A percentile compares a stretch with the other conserved stretches of the same genome.
Evolutionary conservation across 2,113 vertebrate species (phyloP).

Genomic region (Dasyprocta punctata): DNA sequence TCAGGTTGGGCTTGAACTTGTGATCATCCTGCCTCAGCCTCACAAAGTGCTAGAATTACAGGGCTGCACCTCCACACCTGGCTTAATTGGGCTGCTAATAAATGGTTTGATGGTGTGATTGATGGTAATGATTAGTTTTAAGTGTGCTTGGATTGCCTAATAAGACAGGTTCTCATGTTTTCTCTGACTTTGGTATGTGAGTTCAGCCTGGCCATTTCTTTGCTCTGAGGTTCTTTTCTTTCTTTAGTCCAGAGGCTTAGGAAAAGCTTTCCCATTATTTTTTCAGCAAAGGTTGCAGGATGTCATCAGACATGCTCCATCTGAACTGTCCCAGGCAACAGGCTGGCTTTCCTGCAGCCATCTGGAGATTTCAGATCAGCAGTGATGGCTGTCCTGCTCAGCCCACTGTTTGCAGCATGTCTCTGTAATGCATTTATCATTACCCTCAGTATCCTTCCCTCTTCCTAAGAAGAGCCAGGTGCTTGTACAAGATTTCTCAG

Average conservation of each 20-base stretch:
- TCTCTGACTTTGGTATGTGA: neutral
- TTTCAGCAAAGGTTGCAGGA: neutral
- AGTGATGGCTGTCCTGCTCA: neutral
- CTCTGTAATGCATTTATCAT: neutral
- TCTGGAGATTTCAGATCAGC: neutral
- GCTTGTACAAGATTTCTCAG: neutral
- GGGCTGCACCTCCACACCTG: neutral
- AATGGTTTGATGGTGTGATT: neutral
- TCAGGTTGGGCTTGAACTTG: neutral
- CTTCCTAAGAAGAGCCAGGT: neutral
- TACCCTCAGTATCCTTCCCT: neutral
- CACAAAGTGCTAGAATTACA: neutral
- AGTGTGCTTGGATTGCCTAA: neutral
- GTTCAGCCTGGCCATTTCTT: neutral
- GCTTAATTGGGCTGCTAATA: conserved; percentile 7
- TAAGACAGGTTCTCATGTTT: neutral
- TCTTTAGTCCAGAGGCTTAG: neutral
- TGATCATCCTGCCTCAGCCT: neutral
- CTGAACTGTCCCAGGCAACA: neutral
- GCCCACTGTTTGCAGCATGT: neutral
- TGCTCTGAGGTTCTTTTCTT: neutral
- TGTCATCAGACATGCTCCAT: neutral
- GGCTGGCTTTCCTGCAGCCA: neutral
- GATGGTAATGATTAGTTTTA: neutral
- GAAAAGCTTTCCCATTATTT: neutral